Evolutionary conservation across 2,888 invertebrate genomes (phyloP).

Genomic region (Apomyelois bistriatella): DNA sequence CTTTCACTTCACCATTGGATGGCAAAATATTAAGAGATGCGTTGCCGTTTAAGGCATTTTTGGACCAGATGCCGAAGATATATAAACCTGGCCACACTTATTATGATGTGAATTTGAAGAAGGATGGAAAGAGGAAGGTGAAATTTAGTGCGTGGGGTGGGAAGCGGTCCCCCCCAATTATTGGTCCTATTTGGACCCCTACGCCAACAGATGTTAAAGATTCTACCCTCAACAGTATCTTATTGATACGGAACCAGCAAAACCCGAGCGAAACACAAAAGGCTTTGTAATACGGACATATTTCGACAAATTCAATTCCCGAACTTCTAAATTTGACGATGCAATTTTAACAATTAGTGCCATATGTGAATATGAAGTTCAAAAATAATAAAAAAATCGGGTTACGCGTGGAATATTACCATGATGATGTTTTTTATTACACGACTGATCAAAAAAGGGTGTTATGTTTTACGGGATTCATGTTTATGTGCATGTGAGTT

Average conservation of each 20-base stretch:
- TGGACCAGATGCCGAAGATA: slow-evolving; percentile 49
- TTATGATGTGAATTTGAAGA: slow-evolving; percentile 57
- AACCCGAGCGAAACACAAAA: slow-evolving; percentile 30
- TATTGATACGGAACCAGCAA: slow-evolving; percentile 52
- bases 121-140: slow-evolving; percentile 69
- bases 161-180: slow-evolving; percentile 66
- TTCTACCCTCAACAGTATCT: slow-evolving; percentile 50
- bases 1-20: slow-evolving; percentile 47
- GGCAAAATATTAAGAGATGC: slow-evolving; percentile 47
- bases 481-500: no score
- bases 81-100: slow-evolving; percentile 68
- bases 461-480: no score
- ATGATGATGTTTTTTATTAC: no score
- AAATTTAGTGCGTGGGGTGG: slow-evolving; percentile 75
- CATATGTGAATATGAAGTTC: slow-evolving; percentile 30
- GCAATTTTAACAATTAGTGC: slow-evolving; percentile 38
- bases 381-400: slow-evolving; percentile 24
- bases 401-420: not conserved
- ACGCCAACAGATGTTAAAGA: slow-evolving; percentile 49
- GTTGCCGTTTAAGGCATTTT: slow-evolving; percentile 53
- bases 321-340: slow-evolving; percentile 23
- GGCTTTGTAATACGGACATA: slow-evolving; percentile 36
- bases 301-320: slow-evolving; percentile 26
- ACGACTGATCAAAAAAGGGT: no score
- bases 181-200: slow-evolving; percentile 72